phyloP scores from a whole-genome alignment of 92 coral and sea anemone species.

The Zoanthus solanderi region DNA sequence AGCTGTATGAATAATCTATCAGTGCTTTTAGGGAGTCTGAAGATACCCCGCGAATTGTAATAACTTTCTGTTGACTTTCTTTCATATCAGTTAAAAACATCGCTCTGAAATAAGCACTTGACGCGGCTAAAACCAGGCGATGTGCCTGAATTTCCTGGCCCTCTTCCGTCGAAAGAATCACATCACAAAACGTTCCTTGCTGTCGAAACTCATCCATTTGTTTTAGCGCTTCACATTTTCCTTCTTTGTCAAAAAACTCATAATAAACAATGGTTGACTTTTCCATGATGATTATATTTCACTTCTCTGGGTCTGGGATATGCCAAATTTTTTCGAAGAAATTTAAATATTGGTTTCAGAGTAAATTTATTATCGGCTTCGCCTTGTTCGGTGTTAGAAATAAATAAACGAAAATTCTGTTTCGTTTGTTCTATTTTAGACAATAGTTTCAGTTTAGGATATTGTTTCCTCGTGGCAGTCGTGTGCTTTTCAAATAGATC shows the following conservation, averaged over 20 bases:
- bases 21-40: constrained; percentile 72
- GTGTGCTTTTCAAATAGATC: constrained; percentile 8
- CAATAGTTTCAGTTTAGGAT: constrained; percentile 7
- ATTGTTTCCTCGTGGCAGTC: constrained; percentile 49
- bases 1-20: constrained; percentile 87
- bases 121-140: constrained; percentile 88
- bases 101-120: constrained; percentile 92
- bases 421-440: constrained; percentile 15
- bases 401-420: constrained; percentile 7
- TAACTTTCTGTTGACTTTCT: constrained; percentile 84
- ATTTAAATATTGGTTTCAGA: not conserved
- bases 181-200: constrained; percentile 87
- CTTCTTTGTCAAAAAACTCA: constrained; percentile 81
- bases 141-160: constrained; percentile 87
- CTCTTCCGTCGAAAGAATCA: constrained; percentile 84
- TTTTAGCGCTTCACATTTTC: constrained; percentile 68
- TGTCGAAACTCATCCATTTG: constrained; percentile 87
- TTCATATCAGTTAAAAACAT: constrained; percentile 98
- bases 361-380: not conserved
- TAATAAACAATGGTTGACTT: constrained; percentile 68
- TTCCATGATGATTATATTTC: constrained; percentile 42
- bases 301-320: not conserved
- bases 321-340: not conserved
- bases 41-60: constrained; percentile 83
- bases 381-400: not conserved